Percentiles rank a stretch among this genome's conserved stretches.
Conservation (phyloP, 2,888 invertebrate genomes). For the Reticulitermes lucifugus region DNA sequence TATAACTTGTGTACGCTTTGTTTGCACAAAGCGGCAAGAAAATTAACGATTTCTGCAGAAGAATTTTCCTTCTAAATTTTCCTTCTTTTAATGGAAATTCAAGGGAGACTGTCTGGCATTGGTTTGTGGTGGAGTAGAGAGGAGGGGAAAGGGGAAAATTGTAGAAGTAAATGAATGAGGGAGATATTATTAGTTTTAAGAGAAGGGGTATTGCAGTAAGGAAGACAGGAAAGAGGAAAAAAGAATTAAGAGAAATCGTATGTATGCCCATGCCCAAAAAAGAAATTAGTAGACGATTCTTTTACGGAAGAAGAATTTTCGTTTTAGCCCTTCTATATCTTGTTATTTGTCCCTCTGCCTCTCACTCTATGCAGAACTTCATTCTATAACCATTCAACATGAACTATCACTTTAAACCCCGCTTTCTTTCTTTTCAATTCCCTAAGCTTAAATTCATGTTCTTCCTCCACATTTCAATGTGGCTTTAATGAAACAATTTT, state of each 20-base stretch:
- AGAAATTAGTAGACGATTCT: slow-evolving; percentile 44
- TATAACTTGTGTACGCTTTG: neutral
- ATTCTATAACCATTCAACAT: slow-evolving; percentile 17
- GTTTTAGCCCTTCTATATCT: slow-evolving; percentile 6
- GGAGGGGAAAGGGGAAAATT: slow-evolving; percentile 20
- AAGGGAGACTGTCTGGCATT: slow-evolving; percentile 43
- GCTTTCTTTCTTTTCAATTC: neutral
- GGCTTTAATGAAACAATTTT: neutral
- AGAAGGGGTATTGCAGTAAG: slow-evolving; percentile 42
- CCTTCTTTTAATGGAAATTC: slow-evolving; percentile 47
- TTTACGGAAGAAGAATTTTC: neutral
- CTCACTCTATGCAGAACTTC: neutral
- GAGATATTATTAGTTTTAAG: slow-evolving; percentile 52
- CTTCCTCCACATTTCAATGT: neutral
- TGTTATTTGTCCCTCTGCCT: slow-evolving; percentile 9
- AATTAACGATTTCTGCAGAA: slow-evolving; percentile 40
- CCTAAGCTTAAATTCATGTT: neutral
- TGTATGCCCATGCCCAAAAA: neutral
- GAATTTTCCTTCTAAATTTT: slow-evolving; percentile 34
- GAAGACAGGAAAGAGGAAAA: neutral
- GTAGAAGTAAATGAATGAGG: slow-evolving; percentile 50
- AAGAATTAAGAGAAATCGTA: slow-evolving; percentile 11
- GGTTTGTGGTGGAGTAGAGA: slow-evolving; percentile 28
- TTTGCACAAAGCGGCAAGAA: slow-evolving; percentile 23
- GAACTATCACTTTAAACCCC: neutral